These are phyloP conservation scores for Diorhabda sublineata DNA, from an alignment of 1,140 invertebrate species.

Conservation along the genomic window DNA sequence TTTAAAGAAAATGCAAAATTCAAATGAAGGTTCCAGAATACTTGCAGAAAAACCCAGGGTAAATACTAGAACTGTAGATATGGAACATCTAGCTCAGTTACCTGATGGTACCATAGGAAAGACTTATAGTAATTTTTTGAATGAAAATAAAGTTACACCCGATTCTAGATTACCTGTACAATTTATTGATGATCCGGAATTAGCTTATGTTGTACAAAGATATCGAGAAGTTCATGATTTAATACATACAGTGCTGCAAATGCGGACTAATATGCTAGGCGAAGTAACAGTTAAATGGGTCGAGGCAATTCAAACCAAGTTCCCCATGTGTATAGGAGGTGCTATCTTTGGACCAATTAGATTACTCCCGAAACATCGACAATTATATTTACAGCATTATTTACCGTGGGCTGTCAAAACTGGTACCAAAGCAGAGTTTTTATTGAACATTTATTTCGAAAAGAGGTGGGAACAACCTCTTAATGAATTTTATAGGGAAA, in stretches of 20 bases:
- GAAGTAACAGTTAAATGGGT: slow-evolving; percentile 97
- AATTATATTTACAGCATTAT: slow-evolving; percentile 72
- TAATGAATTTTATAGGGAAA: slow-evolving; percentile 72
- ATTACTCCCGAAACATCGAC: slow-evolving; percentile 78
- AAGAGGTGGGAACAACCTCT: slow-evolving; percentile 89
- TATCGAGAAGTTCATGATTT: slow-evolving; percentile 97
- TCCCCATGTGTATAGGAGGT: slow-evolving; percentile 87
- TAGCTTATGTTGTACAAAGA: slow-evolving; percentile 95
- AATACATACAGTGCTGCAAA: slow-evolving; percentile 82
- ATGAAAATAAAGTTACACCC: slow-evolving; percentile 82
- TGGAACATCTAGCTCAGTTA: slow-evolving; percentile 64
- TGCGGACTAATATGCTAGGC: slow-evolving; percentile 95
- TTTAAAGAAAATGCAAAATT: slow-evolving; percentile 53
- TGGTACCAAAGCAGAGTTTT: slow-evolving; percentile 69
- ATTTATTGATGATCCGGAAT: slow-evolving; percentile 85
- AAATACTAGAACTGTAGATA: slow-evolving; percentile 76
- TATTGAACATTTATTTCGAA: slow-evolving; percentile 87
- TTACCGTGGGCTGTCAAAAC: slow-evolving; percentile 86
- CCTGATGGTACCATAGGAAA: slow-evolving; percentile 80
- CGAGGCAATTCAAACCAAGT: slow-evolving; percentile 84
- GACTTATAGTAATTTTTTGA: slow-evolving; percentile 78
- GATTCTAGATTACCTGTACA: slow-evolving; percentile 84
- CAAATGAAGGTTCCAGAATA: slow-evolving; percentile 68
- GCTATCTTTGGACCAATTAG: slow-evolving; percentile 82
- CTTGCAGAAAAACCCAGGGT: slow-evolving; percentile 79